Evolutionary conservation across 2,113 vertebrate species (phyloP).

Genomic region (Brachypteracias leptosomus): DNA sequence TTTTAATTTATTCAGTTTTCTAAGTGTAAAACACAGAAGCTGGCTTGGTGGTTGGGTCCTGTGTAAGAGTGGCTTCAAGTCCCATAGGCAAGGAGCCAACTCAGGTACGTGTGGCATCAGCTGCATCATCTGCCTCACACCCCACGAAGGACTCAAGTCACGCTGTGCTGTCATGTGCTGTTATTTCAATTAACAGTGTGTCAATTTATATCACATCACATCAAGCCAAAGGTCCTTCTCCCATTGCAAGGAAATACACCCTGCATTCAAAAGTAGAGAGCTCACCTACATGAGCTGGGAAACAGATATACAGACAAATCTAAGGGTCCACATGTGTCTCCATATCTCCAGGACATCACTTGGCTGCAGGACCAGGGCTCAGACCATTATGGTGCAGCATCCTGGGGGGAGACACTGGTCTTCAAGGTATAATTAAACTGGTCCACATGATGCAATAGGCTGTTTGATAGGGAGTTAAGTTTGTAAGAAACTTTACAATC

Average conservation of each 20-base stretch:
- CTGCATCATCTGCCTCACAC: neutral
- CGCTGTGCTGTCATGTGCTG: neutral
- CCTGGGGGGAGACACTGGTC: neutral
- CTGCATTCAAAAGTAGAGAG: neutral
- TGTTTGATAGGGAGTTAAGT: neutral
- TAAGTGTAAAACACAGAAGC: neutral
- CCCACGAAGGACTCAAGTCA: neutral
- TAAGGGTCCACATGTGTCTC: neutral
- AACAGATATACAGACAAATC: neutral
- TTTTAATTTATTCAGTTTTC: neutral
- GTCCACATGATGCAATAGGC: rapidly evolving
- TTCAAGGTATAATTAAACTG: too few species aligned
- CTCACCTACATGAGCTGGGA: rapidly evolving
- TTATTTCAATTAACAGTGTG: neutral
- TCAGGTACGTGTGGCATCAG: neutral
- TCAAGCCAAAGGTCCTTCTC: neutral
- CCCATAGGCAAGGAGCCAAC: neutral
- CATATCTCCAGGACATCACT: rapidly evolving
- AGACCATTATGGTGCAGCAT: rapidly evolving
- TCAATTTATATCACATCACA: neutral
- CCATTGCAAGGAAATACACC: neutral
- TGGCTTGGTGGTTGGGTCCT: neutral
- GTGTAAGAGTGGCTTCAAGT: rapidly evolving
- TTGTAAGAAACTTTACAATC: too few species aligned
- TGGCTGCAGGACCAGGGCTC: neutral